Percentiles rank a stretch among this genome's conserved stretches.
Evolutionary conservation across 1,140 invertebrate species (phyloP).

Genomic region (Microvelia longipes): DNA sequence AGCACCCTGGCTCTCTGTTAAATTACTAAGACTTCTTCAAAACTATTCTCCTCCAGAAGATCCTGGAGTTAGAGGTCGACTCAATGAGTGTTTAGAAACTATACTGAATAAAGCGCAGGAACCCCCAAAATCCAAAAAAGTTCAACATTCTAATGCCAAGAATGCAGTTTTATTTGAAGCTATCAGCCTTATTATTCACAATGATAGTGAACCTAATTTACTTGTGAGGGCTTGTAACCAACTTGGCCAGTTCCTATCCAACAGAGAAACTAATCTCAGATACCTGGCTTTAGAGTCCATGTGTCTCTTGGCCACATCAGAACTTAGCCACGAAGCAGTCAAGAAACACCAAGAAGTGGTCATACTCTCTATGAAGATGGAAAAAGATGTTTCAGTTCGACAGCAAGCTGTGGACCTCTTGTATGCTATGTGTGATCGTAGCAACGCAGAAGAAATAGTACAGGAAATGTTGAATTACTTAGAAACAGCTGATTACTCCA

Average conservation of each 20-base stretch:
- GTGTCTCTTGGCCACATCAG: conserved; percentile 96
- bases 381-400: conserved; percentile 95
- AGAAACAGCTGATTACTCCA: conserved; percentile 98
- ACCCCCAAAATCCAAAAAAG: conserved; percentile 99
- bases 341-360: conserved; percentile 99
- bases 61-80: conserved; percentile 79
- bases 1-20: conserved; percentile 98
- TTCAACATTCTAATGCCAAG: conserved; percentile 99
- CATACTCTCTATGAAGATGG: conserved; percentile 97
- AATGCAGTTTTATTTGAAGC: conserved; percentile 99
- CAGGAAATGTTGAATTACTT: conserved; percentile 98
- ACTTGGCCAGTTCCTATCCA: conserved; percentile 94
- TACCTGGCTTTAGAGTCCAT: conserved; percentile 98
- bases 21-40: conserved; percentile 87
- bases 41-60: conserved; percentile 97
- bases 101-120: conserved; percentile 99
- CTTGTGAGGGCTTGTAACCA: conserved; percentile 97
- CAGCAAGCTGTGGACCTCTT: conserved; percentile 97
- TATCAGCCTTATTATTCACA: conserved; percentile 98
- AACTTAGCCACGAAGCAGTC: conserved; percentile 99
- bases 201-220: conserved; percentile 94
- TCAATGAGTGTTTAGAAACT: conserved; percentile 98
- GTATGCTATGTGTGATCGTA: conserved; percentile 99
- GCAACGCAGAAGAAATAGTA: conserved; percentile 98
- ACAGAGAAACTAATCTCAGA: conserved; percentile 94